phyloP scores from a whole-genome alignment of 2,113 vertebrate genomes.

The Sisor rabdophorus region DNA sequence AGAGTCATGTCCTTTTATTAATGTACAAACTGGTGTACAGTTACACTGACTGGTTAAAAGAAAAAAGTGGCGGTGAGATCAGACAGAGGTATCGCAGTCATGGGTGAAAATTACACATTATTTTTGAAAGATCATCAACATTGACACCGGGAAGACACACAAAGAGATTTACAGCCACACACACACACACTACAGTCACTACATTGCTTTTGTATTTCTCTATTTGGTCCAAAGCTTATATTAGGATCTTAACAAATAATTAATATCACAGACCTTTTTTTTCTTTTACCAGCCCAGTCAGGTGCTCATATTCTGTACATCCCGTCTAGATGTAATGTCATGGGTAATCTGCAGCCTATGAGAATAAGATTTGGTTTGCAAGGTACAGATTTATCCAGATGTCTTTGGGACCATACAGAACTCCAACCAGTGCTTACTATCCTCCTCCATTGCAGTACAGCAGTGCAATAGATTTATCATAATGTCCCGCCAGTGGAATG shows the following conservation, averaged over 20 bases:
- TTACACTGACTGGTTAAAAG: constrained; percentile 32
- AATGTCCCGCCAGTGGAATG: constrained; percentile 22
- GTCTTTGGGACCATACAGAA: background rate
- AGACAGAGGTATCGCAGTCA: background rate
- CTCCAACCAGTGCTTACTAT: background rate
- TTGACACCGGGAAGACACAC: constrained; percentile 27
- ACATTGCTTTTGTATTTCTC: constrained; percentile 34
- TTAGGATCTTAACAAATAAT: background rate
- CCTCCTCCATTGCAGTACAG: constrained; percentile 41
- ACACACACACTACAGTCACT: constrained; percentile 28
- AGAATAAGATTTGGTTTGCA: background rate
- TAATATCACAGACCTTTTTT: background rate
- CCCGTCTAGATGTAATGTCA: background rate
- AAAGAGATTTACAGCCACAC: constrained; percentile 38
- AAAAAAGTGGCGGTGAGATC: constrained; percentile 18
- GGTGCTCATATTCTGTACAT: background rate
- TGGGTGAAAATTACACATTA: constrained; percentile 12
- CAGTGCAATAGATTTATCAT: constrained; percentile 15
- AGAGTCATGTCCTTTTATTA: constrained; percentile 58
- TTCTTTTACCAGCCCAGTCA: background rate
- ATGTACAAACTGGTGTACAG: constrained; percentile 50
- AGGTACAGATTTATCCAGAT: background rate
- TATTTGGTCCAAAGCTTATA: constrained; percentile 39
- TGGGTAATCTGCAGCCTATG: background rate
- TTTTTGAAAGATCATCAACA: constrained; percentile 21